Conservation (phyloP, 23 tunicate species). For the Ciona savignyi region DNA sequence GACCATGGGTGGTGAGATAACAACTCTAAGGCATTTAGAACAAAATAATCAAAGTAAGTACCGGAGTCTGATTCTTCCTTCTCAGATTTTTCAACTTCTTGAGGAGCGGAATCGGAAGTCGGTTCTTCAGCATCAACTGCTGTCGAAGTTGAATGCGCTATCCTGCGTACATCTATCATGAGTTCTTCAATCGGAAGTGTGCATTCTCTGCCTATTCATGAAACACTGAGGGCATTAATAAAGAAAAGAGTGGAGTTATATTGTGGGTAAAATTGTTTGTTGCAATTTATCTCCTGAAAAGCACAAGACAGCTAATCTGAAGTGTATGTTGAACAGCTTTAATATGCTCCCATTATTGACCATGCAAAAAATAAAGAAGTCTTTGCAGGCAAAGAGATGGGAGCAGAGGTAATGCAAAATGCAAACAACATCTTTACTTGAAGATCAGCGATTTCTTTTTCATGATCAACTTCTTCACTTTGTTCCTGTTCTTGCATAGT, state of each 20-base stretch:
- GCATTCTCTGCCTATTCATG: slow-evolving; percentile 52
- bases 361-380: neutral
- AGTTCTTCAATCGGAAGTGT: slow-evolving; percentile 85
- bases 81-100: too few species aligned
- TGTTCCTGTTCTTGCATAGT: slow-evolving; percentile 74
- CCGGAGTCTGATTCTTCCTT: neutral
- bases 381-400: slow-evolving; percentile 35
- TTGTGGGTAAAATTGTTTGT: too few species aligned
- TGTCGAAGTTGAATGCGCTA: slow-evolving; percentile 12
- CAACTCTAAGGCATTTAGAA: too few species aligned
- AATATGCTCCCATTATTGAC: slow-evolving; percentile 33
- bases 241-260: too few species aligned
- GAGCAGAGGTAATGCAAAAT: neutral
- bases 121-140: slow-evolving; percentile 4
- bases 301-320: neutral
- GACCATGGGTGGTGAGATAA: too few species aligned
- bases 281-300: neutral
- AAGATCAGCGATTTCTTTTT: slow-evolving; percentile 45
- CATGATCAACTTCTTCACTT: slow-evolving; percentile 56
- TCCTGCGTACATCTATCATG: slow-evolving; percentile 49
- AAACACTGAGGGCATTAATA: too few species aligned
- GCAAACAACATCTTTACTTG: slow-evolving; percentile 19
- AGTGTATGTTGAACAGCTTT: slow-evolving; percentile 1
- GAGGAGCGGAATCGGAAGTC: too few species aligned
- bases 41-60: too few species aligned